Evolutionary conservation across 1,140 invertebrate species (phyloP), one percentile per base, ranked within the genome.

Genomic region (Archegozetes longisetosus): DNA sequence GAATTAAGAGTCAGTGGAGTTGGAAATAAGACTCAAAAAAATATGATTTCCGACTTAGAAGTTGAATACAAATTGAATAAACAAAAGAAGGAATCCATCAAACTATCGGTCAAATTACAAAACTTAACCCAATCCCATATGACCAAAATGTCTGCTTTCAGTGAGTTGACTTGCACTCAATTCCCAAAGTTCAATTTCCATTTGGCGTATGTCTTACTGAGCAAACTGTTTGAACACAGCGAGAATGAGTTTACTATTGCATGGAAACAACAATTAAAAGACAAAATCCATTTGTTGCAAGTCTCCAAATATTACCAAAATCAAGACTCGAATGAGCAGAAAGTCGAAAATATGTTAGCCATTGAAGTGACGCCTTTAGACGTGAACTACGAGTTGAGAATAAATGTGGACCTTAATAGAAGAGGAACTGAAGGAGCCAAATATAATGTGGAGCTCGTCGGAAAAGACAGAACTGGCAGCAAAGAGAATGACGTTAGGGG

Each of bases 161-260:
- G 47, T 23, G 24, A 49, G 26, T 17, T 59, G 2, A 53, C 56
- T 17, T 14, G 12, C 3, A 17, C 58, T 12, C 58, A 60, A 50
- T 55, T 1, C 2, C 24, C 51, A n/a, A 17, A 61, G 4, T 4
- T 17, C 24, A 23, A 59, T 12, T 17, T 59, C 20, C 27, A 53
- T 6, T 60, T 23, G 52, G 20, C 17, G 3, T 47, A 55, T 2
- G 25, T 58, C 17, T 17, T 60, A 22, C 17, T 23, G n/a, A 22
- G 46, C 24, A 32, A 13, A 14, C 24, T 27, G 2, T 22, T 12
- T 46, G 58, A 60, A 47, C 54, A 58, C 17, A 23, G 58, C 2
- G 58, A 60, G 27, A 40, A 60, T 51, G 53, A 60, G 24, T 28
- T 60, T 6, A 61, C 46, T 13, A 20, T 60, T 12, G 28, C 20